Percentiles rank a stretch among this genome's conserved stretches.
Conservation (phyloP, 2,797 vertebrate species). For the Ceryle rudis region DNA sequence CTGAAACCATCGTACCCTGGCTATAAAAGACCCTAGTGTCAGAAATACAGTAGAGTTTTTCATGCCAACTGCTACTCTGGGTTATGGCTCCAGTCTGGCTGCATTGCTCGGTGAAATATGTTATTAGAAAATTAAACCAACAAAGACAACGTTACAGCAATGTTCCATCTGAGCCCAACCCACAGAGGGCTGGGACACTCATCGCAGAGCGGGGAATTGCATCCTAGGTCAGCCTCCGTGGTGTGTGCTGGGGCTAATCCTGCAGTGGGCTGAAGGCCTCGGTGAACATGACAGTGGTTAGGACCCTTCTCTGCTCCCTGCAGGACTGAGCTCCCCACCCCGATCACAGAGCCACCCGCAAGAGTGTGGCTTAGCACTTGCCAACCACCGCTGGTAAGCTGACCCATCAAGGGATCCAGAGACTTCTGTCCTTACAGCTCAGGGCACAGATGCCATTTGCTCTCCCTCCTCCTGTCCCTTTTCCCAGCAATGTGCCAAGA, state of each 20-base stretch:
- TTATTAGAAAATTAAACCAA: slow-evolving; percentile 60
- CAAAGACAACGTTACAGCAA: slow-evolving; percentile 1
- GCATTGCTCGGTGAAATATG: slow-evolving; percentile 23
- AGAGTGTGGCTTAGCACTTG: not conserved
- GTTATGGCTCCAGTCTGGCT: slow-evolving; percentile 62
- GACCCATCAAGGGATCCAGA: not conserved
- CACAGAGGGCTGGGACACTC: not conserved
- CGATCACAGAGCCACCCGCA: not conserved
- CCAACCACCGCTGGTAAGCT: rapidly evolving
- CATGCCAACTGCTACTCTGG: slow-evolving; percentile 44
- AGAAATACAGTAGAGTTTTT: slow-evolving; percentile 29
- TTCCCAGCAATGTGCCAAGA: not conserved
- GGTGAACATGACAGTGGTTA: rapidly evolving
- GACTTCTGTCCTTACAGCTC: not conserved
- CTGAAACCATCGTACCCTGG: slow-evolving; percentile 22
- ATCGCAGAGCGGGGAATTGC: not conserved
- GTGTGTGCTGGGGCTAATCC: not conserved
- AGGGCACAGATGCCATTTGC: not conserved
- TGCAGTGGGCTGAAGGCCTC: not conserved
- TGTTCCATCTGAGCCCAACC: not conserved
- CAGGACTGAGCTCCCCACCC: not conserved
- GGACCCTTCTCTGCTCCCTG: not conserved
- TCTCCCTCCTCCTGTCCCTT: not conserved
- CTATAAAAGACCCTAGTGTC: slow-evolving; percentile 42
- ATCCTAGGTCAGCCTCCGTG: not conserved